phyloP scores from a whole-genome alignment of 2,797 vertebrate genomes.

The Enteromius viviparus region DNA sequence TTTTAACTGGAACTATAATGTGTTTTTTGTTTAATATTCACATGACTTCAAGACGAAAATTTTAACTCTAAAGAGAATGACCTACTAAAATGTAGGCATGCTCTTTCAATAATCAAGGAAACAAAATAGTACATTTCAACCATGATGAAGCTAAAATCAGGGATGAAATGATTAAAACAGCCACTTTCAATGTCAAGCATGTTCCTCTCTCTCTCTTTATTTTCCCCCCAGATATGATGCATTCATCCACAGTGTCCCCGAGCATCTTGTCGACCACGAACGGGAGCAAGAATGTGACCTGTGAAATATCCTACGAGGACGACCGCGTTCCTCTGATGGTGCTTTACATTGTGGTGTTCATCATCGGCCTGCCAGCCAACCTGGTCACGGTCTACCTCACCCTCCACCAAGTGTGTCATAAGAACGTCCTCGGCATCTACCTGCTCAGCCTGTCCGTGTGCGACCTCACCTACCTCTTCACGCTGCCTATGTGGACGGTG shows the following conservation, averaged over 20 bases:
- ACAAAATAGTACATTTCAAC: not conserved
- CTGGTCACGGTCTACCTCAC: constrained; percentile 80
- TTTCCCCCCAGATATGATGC: constrained; percentile 58
- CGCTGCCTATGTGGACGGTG: constrained; percentile 85
- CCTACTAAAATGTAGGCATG: not conserved
- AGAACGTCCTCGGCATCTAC: constrained; percentile 84
- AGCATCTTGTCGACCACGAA: not conserved
- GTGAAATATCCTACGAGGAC: constrained; percentile 62
- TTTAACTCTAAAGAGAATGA: not conserved
- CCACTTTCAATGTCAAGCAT: not conserved
- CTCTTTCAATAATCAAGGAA: not conserved
- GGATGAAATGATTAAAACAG: not conserved
- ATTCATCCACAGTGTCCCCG: constrained; percentile 1
- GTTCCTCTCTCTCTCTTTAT: constrained; percentile 17
- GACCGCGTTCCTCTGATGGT: constrained; percentile 70
- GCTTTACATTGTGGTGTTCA: constrained; percentile 81
- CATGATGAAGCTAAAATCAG: not conserved
- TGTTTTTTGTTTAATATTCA: not conserved
- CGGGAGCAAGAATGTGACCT: constrained; percentile 45
- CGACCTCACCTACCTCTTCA: constrained; percentile 86
- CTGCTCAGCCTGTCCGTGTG: constrained; percentile 85
- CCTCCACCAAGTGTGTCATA: constrained; percentile 73
- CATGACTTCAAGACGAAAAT: not conserved
- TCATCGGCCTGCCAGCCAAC: constrained; percentile 85
- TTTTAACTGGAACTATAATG: no score